Base-by-base conservation (phyloP, 1,140 invertebrate species). In the Brachionus angularis region DNA sequence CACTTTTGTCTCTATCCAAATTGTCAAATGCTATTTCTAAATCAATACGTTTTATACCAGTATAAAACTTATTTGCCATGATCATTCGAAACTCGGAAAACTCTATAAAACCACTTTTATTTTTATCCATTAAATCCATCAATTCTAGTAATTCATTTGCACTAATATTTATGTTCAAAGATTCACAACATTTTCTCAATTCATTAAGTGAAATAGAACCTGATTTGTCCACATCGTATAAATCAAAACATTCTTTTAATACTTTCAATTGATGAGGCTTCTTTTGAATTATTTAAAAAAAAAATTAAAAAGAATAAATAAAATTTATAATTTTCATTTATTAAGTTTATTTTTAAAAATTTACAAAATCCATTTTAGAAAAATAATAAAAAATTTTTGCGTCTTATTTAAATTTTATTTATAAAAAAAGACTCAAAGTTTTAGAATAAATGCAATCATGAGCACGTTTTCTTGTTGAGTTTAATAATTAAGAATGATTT, bases 51-150 rank as follows among this genome's bases (percentile, higher is more conserved):
- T 16, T 50, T 18, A 29, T 2, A n/a, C 21, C 39, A 16, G 50
- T 42, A 18, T 31, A 46, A 33, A 8, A 50, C 10, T 49, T 36
- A 5, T 34, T 29, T 12, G 27, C 16, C 33, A 70, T 50, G 18
- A 70, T 8, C 31, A 25, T n/a, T 12, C 25, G 27, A 70, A 70
- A 70, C 18, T 70, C 64, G 10, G 50, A 27, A 50, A 70, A 70
- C 27, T 70, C 64, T 18, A 70, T 70, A n/a, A 23, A 39, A 27
- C 64, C 64, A 50, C 39, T 70, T 10, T 47, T 25, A 50, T 70
- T 44, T 42, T 16, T 16, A 33, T 70, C 64, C 64, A 70, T 70
- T 49, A 50, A 27, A 12, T 10, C 16, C 64, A 70, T 70, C 1
- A 70, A 39, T 34, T 70, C 34, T 25, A 27, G 29, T 3, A 39